Conservation (phyloP, 2,113 vertebrate species). For the Numida meleagris region DNA sequence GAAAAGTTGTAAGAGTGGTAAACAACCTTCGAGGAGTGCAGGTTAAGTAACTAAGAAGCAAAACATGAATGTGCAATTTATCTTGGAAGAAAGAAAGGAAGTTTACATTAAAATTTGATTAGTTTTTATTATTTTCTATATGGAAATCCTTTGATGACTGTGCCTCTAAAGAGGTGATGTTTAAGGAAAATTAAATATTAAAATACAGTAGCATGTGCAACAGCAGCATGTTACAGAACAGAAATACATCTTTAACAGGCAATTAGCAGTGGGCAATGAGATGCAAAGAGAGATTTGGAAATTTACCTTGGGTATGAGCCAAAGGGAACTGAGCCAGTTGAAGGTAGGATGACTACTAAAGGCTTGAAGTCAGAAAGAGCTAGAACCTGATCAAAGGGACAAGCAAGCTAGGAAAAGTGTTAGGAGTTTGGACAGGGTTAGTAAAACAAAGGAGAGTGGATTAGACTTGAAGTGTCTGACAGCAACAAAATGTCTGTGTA, state of each 20-base stretch:
- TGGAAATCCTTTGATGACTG: not conserved
- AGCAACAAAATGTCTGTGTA: not conserved
- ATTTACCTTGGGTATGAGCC: not conserved
- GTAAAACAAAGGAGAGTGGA: not conserved
- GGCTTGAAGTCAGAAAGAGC: not conserved
- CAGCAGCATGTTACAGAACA: not conserved
- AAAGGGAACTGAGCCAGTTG: not conserved
- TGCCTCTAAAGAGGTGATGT: not conserved
- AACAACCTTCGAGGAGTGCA: not conserved
- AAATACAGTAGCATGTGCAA: not conserved
- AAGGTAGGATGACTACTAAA: not conserved
- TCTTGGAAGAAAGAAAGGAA: not conserved
- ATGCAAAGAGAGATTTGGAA: not conserved
- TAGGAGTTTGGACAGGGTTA: not conserved
- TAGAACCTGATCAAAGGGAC: not conserved
- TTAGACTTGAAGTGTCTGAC: conserved; percentile 4
- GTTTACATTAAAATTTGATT: not conserved
- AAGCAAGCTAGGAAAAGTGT: not conserved
- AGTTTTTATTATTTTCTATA: not conserved
- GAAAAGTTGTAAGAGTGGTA: conserved; percentile 11
- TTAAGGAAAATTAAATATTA: not conserved
- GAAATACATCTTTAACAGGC: not conserved
- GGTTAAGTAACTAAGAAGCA: not conserved
- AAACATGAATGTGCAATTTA: not conserved
- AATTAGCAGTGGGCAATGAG: not conserved